Conservation (phyloP, 2,113 vertebrate genomes). For the Leuciscus idus region DNA sequence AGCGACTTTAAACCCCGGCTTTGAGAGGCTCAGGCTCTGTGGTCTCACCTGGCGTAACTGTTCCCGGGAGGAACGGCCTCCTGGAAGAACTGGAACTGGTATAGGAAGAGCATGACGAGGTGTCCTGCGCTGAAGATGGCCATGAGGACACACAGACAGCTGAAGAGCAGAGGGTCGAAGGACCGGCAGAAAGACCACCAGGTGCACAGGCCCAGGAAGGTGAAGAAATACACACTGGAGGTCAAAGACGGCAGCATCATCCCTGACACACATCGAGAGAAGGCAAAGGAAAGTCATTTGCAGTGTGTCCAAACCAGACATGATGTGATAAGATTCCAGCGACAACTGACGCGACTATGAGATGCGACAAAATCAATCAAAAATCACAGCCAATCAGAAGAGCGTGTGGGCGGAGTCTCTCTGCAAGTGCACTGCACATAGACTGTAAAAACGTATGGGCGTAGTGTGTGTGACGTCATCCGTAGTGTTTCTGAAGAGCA, state of each 20-base stretch:
- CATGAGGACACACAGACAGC: conserved; percentile 89
- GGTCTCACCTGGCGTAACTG: conserved; percentile 84
- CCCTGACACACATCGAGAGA: conserved; percentile 69
- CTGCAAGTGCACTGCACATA: too few relatives aligned
- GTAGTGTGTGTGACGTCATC: too few relatives aligned
- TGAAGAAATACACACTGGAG: conserved; percentile 89
- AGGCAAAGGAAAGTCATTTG: neutral
- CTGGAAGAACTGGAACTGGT: conserved; percentile 89
- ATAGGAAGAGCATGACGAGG: conserved; percentile 86
- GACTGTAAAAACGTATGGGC: too few relatives aligned
- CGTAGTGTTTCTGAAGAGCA: too few relatives aligned
- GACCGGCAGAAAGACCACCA: conserved; percentile 92
- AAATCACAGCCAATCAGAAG: too few relatives aligned
- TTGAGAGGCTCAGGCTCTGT: neutral
- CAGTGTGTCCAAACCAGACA: too few relatives aligned
- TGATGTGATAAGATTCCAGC: neutral
- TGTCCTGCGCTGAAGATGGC: conserved; percentile 91
- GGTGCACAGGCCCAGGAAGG: conserved; percentile 90
- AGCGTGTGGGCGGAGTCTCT: too few relatives aligned
- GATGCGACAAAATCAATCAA: too few relatives aligned
- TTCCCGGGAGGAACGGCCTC: conserved; percentile 83
- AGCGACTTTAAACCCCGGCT: neutral
- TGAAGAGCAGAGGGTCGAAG: conserved; percentile 87
- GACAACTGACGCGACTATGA: too few relatives aligned
- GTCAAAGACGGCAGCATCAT: conserved; percentile 94